phyloP scores from a whole-genome alignment of 2,888 invertebrate species.

The Oligia latruncula region DNA sequence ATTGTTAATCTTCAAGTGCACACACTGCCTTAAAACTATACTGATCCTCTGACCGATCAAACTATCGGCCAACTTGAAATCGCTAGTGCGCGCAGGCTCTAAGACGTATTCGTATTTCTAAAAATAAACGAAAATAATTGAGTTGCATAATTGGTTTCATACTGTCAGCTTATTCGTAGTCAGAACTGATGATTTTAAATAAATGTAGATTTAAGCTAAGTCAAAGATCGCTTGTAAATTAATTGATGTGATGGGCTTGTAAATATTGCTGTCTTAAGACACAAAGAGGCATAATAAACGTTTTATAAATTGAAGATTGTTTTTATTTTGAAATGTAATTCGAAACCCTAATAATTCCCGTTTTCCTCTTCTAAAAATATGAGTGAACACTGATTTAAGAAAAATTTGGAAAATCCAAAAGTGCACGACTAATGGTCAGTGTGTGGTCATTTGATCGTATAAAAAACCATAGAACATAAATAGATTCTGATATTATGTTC shows the following conservation, averaged over 20 bases:
- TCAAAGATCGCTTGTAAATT: constrained; percentile 39
- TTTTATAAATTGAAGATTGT: constrained; percentile 40
- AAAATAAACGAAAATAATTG: constrained; percentile 3
- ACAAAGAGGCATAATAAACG: constrained; percentile 50
- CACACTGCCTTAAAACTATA: too few relatives aligned
- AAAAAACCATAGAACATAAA: too few relatives aligned
- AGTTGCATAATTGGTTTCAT: constrained; percentile 11
- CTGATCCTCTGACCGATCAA: too few relatives aligned
- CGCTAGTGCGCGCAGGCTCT: too few relatives aligned
- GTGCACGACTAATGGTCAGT: too few relatives aligned
- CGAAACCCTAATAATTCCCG: too few relatives aligned
- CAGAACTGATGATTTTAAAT: constrained; percentile 47
- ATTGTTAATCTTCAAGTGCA: too few relatives aligned
- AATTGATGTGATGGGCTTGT: constrained; percentile 43
- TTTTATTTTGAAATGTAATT: neutral
- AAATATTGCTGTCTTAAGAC: constrained; percentile 48
- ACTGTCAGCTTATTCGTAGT: constrained; percentile 40
- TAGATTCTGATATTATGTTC: too few relatives aligned
- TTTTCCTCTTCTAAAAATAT: neutral
- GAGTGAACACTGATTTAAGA: neutral
- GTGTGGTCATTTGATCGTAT: too few relatives aligned
- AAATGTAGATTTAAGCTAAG: constrained; percentile 28
- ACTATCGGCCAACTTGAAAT: too few relatives aligned
- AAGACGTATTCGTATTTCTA: neutral
- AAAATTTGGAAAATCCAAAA: too few relatives aligned